A percentile compares a stretch with the other conserved stretches of the same genome.
phyloP scores from a whole-genome alignment of 2,797 vertebrate genomes.

The Orientallactaga sibirica region DNA sequence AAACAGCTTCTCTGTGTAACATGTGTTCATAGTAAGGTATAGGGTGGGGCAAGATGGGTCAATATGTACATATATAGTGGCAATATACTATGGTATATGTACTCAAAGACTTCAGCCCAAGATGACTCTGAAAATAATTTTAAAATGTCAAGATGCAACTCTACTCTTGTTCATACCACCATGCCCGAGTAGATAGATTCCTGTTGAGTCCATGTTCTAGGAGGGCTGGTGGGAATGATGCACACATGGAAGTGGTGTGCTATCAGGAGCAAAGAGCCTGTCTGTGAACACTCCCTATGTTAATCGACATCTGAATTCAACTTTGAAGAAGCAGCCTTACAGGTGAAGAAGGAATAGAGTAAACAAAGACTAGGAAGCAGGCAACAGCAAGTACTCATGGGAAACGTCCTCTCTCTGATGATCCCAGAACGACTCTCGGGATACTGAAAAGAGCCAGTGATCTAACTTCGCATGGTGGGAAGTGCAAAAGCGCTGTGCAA shows the following conservation, averaged over 20 bases:
- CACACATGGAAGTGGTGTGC: not conserved
- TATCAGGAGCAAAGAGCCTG: slow-evolving; percentile 3
- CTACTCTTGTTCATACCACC: not conserved
- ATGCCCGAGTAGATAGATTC: not conserved
- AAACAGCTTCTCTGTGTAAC: not conserved
- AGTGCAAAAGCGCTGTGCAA: not conserved
- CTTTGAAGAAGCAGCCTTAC: not conserved
- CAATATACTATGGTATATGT: not conserved
- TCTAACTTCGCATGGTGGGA: not conserved
- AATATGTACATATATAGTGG: not conserved
- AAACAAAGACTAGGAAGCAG: not conserved
- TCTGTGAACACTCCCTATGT: not conserved
- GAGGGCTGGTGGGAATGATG: not conserved
- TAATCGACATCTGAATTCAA: slow-evolving; percentile 22
- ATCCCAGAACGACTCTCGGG: not conserved
- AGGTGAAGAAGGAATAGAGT: not conserved
- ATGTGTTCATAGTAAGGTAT: not conserved
- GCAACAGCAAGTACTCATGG: not conserved
- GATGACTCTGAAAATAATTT: not conserved
- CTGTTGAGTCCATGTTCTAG: not conserved
- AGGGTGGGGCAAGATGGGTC: not conserved
- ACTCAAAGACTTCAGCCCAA: not conserved
- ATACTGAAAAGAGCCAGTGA: slow-evolving; percentile 4
- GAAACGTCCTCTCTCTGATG: not conserved
- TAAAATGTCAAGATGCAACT: not conserved